A percentile compares a stretch with the other conserved stretches of the same genome.
phyloP scores from a whole-genome alignment of 2,797 vertebrate genomes.

The Aeoliscus strigatus region DNA sequence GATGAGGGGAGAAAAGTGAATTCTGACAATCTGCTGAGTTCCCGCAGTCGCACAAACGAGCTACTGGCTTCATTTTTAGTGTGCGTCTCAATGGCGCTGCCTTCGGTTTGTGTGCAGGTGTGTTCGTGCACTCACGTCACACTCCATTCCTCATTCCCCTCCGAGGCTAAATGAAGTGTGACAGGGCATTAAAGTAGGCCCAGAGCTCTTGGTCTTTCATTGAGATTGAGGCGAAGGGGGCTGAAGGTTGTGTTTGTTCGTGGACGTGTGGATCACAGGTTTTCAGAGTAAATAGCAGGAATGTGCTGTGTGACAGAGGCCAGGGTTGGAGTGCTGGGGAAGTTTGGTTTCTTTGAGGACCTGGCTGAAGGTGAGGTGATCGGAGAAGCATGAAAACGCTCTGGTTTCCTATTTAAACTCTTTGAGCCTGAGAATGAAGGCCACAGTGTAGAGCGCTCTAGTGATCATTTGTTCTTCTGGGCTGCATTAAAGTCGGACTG shows the following conservation, averaged over 20 bases:
- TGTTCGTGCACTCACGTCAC: conserved; percentile 18
- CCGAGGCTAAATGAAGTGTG: conserved; percentile 53
- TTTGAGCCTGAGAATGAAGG: no score
- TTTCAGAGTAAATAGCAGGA: conserved; percentile 26
- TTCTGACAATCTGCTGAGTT: conserved; percentile 14
- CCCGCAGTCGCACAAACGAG: conserved; percentile 17
- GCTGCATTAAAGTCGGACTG: no score
- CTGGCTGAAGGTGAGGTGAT: conserved; percentile 4
- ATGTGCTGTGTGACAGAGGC: conserved; percentile 35
- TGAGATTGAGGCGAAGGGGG: conserved; percentile 19
- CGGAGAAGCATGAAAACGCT: background rate
- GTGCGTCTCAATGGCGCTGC: background rate
- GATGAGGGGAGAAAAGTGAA: conserved; percentile 1
- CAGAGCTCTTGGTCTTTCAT: conserved; percentile 23
- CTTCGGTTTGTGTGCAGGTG: conserved; percentile 5
- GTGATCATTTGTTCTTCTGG: no score
- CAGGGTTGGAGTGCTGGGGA: conserved; percentile 13
- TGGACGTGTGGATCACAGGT: background rate
- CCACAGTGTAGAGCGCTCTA: no score
- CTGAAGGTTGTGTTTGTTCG: conserved; percentile 3
- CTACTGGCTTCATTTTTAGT: conserved; percentile 9
- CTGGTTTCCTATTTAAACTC: no score
- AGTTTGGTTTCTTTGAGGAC: conserved; percentile 32
- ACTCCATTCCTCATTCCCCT: conserved; percentile 35
- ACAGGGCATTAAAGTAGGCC: conserved; percentile 49